Evolutionary conservation across 2,113 vertebrate species (phyloP).

Genomic region (Nymphicus hollandicus): DNA sequence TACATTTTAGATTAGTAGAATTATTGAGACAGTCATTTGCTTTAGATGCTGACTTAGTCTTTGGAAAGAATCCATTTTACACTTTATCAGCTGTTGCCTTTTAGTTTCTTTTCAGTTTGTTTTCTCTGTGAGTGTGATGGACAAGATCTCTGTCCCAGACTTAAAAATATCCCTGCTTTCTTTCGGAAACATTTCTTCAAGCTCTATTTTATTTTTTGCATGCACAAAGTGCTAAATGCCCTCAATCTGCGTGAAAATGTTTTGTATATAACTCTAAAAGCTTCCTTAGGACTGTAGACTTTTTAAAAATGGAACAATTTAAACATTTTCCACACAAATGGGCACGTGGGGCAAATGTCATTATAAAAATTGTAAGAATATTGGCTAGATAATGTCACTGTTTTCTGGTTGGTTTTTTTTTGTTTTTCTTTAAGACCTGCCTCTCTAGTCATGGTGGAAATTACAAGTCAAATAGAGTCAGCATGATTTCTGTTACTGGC

Average conservation of each 20-base stretch:
- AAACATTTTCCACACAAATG: slow-evolving; percentile 60
- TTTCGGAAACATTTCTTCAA: slow-evolving; percentile 50
- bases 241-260: slow-evolving; percentile 54
- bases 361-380: not conserved
- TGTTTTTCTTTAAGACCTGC: not conserved
- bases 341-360: slow-evolving; percentile 23
- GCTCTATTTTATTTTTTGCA: not conserved
- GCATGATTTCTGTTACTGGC: not conserved
- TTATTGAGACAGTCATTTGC: not conserved
- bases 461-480: not conserved
- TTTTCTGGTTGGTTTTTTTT: not conserved
- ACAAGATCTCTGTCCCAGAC: not conserved
- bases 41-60: not conserved
- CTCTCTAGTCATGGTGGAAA: not conserved
- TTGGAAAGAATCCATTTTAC: not conserved
- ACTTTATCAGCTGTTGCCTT: slow-evolving; percentile 12
- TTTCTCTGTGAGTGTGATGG: not conserved
- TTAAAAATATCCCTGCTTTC: slow-evolving; percentile 7
- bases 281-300: slow-evolving; percentile 51
- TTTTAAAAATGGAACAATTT: slow-evolving; percentile 58
- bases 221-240: slow-evolving; percentile 57
- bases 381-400: not conserved
- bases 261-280: slow-evolving; percentile 42
- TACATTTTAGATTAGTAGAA: not conserved
- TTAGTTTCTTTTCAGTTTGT: slow-evolving; percentile 6